phyloP scores from a whole-genome alignment of 2,797 vertebrate genomes.

The Channallabes apus region DNA sequence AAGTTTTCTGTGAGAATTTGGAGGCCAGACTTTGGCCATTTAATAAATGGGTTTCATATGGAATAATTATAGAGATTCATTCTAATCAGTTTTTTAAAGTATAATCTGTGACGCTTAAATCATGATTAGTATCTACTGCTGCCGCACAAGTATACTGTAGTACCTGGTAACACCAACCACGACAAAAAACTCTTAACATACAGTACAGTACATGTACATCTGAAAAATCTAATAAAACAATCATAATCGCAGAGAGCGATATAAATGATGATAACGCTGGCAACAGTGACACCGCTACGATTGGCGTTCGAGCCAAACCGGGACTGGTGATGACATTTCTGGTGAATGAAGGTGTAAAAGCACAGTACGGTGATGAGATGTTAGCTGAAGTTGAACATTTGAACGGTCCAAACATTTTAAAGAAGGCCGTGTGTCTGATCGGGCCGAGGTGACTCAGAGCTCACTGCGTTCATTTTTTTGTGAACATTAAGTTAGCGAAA shows the following conservation, averaged over 20 bases:
- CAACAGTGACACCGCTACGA: no score
- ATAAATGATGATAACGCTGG: not conserved
- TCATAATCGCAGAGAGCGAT: not conserved
- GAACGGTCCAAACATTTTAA: no score
- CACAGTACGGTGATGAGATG: no score
- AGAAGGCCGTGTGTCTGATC: no score
- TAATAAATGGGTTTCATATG: not conserved
- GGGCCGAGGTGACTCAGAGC: no score
- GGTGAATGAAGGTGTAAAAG: no score
- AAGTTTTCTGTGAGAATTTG: not conserved
- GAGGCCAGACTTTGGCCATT: not conserved
- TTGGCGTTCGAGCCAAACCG: no score
- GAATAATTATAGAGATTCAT: not conserved
- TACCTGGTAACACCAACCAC: not conserved
- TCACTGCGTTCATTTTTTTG: no score
- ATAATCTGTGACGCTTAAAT: not conserved
- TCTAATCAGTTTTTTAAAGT: not conserved
- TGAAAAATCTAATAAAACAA: not conserved
- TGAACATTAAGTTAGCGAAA: no score
- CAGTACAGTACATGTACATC: not conserved
- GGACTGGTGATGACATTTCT: no score
- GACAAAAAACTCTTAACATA: not conserved
- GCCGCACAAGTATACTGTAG: not conserved
- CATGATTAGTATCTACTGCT: not conserved
- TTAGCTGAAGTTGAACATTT: no score